These are phyloP conservation scores for Selenia dentaria DNA, from an alignment of 2,888 invertebrate species.

Conservation along the genomic window DNA sequence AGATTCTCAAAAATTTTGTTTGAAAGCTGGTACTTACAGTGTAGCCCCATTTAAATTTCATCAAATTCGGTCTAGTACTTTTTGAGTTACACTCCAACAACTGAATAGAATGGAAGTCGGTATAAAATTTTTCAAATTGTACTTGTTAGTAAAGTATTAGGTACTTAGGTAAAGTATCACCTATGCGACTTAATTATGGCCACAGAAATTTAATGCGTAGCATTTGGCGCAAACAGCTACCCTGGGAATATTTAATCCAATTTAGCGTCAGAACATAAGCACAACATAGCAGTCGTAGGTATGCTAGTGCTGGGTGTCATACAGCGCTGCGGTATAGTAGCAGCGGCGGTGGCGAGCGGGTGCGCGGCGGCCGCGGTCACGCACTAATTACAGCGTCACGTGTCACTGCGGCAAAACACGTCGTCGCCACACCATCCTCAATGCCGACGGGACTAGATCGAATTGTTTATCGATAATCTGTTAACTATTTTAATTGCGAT, in stretches of 20 bases:
- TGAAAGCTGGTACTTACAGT: no score
- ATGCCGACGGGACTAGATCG: background rate
- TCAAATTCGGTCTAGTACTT: no score
- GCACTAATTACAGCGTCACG: constrained; percentile 79
- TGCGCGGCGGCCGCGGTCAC: constrained; percentile 50
- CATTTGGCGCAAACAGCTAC: no score
- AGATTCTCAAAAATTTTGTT: no score
- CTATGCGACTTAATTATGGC: no score
- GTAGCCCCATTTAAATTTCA: no score
- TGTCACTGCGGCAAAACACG: constrained; percentile 72
- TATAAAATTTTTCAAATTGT: no score
- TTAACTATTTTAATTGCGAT: background rate
- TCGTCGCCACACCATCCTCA: constrained; percentile 39
- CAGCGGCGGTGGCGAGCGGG: constrained; percentile 26
- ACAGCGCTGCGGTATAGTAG: constrained; percentile 27
- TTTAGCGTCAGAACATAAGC: constrained; percentile 16
- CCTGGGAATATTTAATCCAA: constrained; percentile 10
- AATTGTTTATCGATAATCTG: background rate
- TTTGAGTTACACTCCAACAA: no score
- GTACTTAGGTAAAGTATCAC: no score
- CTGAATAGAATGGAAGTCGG: no score
- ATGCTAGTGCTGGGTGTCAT: constrained; percentile 8
- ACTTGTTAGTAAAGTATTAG: no score
- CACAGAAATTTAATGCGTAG: no score
- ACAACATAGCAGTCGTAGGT: constrained; percentile 7